phyloP scores from a whole-genome alignment of 1,140 invertebrate genomes.

The Trissolcus basalis region DNA sequence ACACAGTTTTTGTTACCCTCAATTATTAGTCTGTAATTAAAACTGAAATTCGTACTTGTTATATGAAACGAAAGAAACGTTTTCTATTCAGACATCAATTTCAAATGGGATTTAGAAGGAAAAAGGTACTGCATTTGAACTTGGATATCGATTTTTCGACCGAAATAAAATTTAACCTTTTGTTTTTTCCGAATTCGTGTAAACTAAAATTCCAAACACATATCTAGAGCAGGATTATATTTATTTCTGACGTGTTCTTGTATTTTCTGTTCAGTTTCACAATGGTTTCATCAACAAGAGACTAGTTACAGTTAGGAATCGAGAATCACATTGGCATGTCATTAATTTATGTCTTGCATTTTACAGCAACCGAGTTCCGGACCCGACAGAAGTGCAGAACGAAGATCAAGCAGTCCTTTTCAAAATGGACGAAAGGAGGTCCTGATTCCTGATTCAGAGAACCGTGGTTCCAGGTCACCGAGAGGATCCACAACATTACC shows the following conservation, averaged over 20 bases:
- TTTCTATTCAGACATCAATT: too few relatives aligned
- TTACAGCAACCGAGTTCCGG: slow-evolving; percentile 59
- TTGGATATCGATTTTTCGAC: too few relatives aligned
- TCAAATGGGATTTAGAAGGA: too few relatives aligned
- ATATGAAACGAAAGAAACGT: not conserved
- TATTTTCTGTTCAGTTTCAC: too few relatives aligned
- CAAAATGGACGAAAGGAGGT: slow-evolving; percentile 85
- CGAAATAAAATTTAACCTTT: too few relatives aligned
- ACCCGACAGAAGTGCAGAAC: slow-evolving; percentile 69
- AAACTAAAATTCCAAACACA: too few relatives aligned
- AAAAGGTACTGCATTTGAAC: too few relatives aligned
- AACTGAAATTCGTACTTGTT: not conserved
- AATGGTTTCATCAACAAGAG: not conserved
- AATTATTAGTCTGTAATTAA: slow-evolving; percentile 22
- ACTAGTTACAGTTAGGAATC: not conserved
- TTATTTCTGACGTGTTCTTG: too few relatives aligned
- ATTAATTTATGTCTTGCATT: slow-evolving; percentile 1
- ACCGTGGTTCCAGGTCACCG: slow-evolving; percentile 72
- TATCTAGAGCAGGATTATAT: too few relatives aligned
- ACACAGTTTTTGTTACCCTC: slow-evolving; percentile 36
- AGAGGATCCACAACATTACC: slow-evolving; percentile 74
- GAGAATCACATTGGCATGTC: not conserved
- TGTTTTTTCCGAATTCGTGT: too few relatives aligned
- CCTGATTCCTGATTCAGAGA: slow-evolving; percentile 79
- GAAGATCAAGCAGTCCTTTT: slow-evolving; percentile 79